Evolutionary conservation across 2,888 invertebrate genomes (phyloP), one percentile per base, ranked within the genome.

Genomic region (Harpalus rufipes): DNA sequence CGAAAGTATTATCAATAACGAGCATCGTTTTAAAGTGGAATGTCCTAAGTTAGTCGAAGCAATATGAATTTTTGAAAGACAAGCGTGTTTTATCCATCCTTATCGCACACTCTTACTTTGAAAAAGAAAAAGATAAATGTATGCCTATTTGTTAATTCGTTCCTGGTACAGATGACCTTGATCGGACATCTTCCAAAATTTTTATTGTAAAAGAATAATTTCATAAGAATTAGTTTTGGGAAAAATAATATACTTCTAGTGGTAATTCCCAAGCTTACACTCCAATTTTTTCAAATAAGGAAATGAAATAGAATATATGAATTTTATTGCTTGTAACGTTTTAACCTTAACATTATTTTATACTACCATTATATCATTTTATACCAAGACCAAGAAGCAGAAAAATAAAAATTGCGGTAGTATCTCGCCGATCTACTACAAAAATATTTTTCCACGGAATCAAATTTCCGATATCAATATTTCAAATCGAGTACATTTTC

Each of bases 301-400:
- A 39, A 68, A 32, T n/a, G n/a, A 68, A 39, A 14, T 68, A 32
- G 68, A 39, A 39, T 7, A 7, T 68, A n/a, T 32, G 32, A 0
- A 63, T 68, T 68, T 68, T 68, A 63, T 25, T 63, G 21, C 63
- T 0, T 12, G 4, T 16, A 59, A 59, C 6, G 59, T 16, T 32
- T 39, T 68, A 39, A 68, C 68, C 68, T 68, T 68, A 39, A 14
- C 68, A 39, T 68, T 7, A 68, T 39, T 68, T 68, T 68, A 12
- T 68, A 59, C 25, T 25, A 25, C 63, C 68, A 39, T 68, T 68
- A 68, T 14, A 14, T 63, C n/a, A 8, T 63, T 63, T 68, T 68
- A 32, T 39, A 68, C 6, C n/a, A 32, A 12, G 14, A 68, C 6
- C n/a, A 32, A 12, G 14, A 68, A 14, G 18, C 4, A 12, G 63